These are phyloP conservation scores for Drosophila ananassae DNA, from an alignment of 1,140 invertebrate species.

Conservation along the genomic window DNA sequence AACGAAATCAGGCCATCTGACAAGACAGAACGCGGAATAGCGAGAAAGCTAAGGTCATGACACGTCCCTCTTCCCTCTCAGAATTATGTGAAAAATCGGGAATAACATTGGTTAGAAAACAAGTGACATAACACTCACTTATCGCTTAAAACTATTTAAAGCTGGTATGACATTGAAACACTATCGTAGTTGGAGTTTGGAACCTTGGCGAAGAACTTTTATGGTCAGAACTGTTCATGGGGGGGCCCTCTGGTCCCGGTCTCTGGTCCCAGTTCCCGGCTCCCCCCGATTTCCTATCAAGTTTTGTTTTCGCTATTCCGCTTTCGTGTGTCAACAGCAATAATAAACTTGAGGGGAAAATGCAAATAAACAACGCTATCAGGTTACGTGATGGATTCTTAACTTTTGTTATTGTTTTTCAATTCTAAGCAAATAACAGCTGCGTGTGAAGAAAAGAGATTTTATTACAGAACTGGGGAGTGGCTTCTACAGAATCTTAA, in stretches of 20 bases:
- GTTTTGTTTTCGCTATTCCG: constrained; percentile 24
- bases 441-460: background rate
- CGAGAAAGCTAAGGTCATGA: constrained; percentile 20
- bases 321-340: constrained; percentile 41
- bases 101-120: constrained; percentile 18
- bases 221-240: constrained; percentile 2
- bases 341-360: constrained; percentile 28
- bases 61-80: background rate
- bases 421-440: constrained; percentile 23
- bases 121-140: constrained; percentile 23
- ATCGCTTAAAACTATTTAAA: constrained; percentile 35
- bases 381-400: constrained; percentile 37
- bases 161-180: constrained; percentile 32
- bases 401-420: constrained; percentile 14
- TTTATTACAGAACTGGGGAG: background rate
- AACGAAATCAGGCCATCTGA: constrained; percentile 42
- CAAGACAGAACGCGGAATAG: constrained; percentile 19
- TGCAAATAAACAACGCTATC: constrained; percentile 59
- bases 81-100: background rate
- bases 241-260: background rate
- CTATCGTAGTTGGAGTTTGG: constrained; percentile 24
- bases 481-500: too few relatives aligned
- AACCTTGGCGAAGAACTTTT: constrained; percentile 19
- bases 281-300: constrained; percentile 28
- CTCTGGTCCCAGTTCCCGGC: background rate